Conservation (phyloP, 2,113 vertebrate genomes). For the Larimichthys crocea region DNA sequence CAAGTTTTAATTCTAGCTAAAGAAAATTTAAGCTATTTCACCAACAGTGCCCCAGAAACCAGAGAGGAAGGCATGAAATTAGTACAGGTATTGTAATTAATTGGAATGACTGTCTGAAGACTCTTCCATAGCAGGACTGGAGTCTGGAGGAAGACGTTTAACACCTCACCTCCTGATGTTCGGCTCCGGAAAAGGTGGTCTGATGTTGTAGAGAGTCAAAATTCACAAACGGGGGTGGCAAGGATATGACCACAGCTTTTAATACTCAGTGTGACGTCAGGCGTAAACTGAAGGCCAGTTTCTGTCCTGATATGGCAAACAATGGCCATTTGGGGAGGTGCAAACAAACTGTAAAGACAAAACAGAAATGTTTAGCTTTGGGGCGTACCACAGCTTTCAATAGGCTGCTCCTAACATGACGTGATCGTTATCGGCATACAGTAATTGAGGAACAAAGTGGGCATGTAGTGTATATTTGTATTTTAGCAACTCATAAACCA, state of each 20-base stretch:
- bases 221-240: conserved; percentile 8
- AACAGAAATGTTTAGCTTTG: conserved; percentile 76
- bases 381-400: conserved; percentile 61
- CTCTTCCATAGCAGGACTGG: too few relatives aligned
- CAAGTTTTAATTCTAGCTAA: conserved; percentile 6
- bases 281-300: conserved; percentile 1
- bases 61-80: not conserved
- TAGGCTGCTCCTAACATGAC: conserved; percentile 25
- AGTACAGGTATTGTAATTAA: not conserved
- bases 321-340: conserved; percentile 22
- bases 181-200: conserved; percentile 3
- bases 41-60: not conserved
- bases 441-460: conserved; percentile 31
- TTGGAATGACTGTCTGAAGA: not conserved
- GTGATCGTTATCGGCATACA: conserved; percentile 44
- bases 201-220: not conserved
- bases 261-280: conserved; percentile 55
- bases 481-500: conserved; percentile 27
- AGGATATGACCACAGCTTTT: conserved; percentile 38
- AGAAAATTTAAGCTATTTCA: not conserved
- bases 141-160: not conserved
- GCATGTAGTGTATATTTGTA: conserved; percentile 36
- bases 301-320: conserved; percentile 44
- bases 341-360: conserved; percentile 39
- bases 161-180: conserved; percentile 28